Base-by-base conservation (phyloP, 2,888 invertebrate genomes). In the Tuberolachnus salignus region DNA sequence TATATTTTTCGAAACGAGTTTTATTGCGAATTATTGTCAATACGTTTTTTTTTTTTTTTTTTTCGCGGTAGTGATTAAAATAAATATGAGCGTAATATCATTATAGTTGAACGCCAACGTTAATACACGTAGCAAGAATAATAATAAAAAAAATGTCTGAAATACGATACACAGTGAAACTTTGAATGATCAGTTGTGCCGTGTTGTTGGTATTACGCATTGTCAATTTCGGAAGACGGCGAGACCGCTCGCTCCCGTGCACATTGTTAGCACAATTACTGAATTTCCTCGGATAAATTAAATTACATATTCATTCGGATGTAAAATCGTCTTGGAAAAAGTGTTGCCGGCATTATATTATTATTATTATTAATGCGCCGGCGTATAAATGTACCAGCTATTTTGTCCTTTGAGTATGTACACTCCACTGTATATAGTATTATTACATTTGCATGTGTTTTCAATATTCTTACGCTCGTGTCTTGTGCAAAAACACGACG, bases 201-300 rank as follows among this genome's bases (percentile, higher is more conserved):
- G 34, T 34, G 34, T 34, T 34, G 34, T 34, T 6, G 6, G 6
- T 3, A 34, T 3, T 19, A 14, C 46, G n/a, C 26, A 46, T 72
- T 59, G 59, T 46, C 71, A 49, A 72, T 72, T 72, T 46, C 13
- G 26, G 49, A 59, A 72, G 46, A 72, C 59, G 46, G 59, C 59
- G 71, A 59, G 59, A 26, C 16, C 34, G 34, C 34, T 3, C 3
- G 34, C 34, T 3, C 34, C 6, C 34, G 34, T 59, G 59, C 71
- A 26, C 46, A 59, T 59, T 59, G 71, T 71, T 59, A 71, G 10
- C 71, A 46, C 26, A 59, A 59, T 59, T 34, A 34, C 3, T 34
- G n/a, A n/a, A 34, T 34, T 34, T 34, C 34, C 23, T 1, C 4
- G 19, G 19, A 26, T n/a, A 44, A 72, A 72, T 72, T 72, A 72